Base-by-base conservation (phyloP, 2,888 invertebrate genomes). In the Caenorhabditis drosophilae region DNA sequence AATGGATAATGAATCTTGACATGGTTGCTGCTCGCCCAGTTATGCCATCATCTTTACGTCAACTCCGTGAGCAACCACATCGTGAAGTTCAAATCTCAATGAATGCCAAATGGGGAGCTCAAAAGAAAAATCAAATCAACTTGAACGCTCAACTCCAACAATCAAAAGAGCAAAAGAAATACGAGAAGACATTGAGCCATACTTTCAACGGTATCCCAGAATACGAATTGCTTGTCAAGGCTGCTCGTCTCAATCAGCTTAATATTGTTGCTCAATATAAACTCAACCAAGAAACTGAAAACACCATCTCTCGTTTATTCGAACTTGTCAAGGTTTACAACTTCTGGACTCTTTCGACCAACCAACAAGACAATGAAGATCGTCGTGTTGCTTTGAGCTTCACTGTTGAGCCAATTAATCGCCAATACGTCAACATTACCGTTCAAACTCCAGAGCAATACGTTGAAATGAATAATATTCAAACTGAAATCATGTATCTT, bases 371-470 rank as follows among this genome's bases (percentile, higher is more conserved):
- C 31, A 64, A 52, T 54, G 63, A 67, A 42, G 51, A 63, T 12
- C 53, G 69, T 45, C 61, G 63, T 55, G 71, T 69, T 48, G 46
- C 55, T 36, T 18, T 69, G 42, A 69, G 70, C 45, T 35, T 76
- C 36, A 62, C 72, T 58, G 71, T 81, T 49, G 83, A 82, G 57
- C 78, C 82, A 58, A 31, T 67, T 44, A 71, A 57, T 49, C 70
- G 70, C 41, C 70, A 67, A 42, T 73, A 60, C 61, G 68, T 60
- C 64, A 82, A 81, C 69, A 16, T 80, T 55, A 71, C 79, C 56
- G 44, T 81, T 34, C 64, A 72, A 54, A 75, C 78, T 23, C 76
- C 78, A 40, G 50, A 59, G 36, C 60, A 77, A 56, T 56, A 54
- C 26, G 55, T 74, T 27, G 69, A 64, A 47, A 42, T 73, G 44